phyloP scores from a whole-genome alignment of 2,797 vertebrate species.

The Rhynchotus rufescens region DNA sequence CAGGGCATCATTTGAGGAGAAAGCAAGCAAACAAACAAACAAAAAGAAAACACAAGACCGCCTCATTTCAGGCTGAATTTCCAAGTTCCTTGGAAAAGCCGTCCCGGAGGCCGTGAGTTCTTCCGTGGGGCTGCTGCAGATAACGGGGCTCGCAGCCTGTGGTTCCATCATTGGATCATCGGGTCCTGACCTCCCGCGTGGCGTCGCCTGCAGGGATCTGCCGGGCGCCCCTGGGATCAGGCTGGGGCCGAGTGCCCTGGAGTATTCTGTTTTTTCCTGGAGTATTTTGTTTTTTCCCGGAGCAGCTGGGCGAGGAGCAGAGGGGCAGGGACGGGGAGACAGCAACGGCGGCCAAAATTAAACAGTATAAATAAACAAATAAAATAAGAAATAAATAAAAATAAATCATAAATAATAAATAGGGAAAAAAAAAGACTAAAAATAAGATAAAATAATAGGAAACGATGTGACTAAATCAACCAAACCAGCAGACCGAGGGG shows the following conservation, averaged over 20 bases:
- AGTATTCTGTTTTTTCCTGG: background rate
- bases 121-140: background rate
- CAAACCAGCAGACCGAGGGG: no score
- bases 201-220: background rate
- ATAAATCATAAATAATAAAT: background rate
- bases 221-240: background rate
- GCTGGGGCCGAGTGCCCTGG: conserved; percentile 34
- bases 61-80: background rate
- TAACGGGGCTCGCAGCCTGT: background rate
- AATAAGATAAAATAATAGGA: no score
- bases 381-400: background rate
- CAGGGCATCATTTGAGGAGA: background rate
- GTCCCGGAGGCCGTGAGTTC: background rate
- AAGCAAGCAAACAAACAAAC: no score
- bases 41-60: no score
- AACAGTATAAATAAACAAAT: background rate
- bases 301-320: background rate
- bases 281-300: background rate
- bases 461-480: no score
- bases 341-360: background rate
- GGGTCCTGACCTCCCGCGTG: background rate
- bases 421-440: no score
- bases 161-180: background rate
- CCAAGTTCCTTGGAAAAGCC: background rate
- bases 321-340: background rate